A percentile compares a stretch with the other conserved stretches of the same genome.
Conservation (phyloP, 2,797 vertebrate species). For the Gymnothorax javanicus region DNA sequence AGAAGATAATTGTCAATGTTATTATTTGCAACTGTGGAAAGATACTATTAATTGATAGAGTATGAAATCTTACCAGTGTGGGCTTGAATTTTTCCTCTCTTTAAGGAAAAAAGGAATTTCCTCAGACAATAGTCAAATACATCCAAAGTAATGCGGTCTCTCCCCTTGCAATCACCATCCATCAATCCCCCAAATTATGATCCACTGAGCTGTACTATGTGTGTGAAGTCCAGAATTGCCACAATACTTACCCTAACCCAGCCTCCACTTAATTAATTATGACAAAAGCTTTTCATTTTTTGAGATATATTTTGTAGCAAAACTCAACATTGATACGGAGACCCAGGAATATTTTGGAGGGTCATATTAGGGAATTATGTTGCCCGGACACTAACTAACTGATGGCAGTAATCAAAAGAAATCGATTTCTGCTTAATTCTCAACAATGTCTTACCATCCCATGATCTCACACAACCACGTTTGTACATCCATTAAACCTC, state of each 20-base stretch:
- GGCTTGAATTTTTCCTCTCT: not conserved
- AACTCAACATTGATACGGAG: not conserved
- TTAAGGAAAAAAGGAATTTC: not conserved
- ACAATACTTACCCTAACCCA: not conserved
- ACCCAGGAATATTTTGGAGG: not conserved
- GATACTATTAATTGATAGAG: not conserved
- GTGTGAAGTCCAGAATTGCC: not conserved
- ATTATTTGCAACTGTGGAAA: not conserved
- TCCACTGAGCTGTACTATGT: not conserved
- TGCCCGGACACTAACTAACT: not conserved
- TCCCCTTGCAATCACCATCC: not conserved
- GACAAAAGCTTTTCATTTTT: not conserved
- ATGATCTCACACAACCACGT: too few species aligned
- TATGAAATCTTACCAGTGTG: not conserved
- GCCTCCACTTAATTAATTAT: not conserved
- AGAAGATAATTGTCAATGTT: not conserved
- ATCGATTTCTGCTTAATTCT: too few species aligned
- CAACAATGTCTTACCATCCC: too few species aligned
- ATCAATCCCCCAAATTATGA: not conserved
- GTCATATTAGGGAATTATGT: not conserved
- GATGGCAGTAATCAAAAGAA: too few species aligned
- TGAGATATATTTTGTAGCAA: not conserved
- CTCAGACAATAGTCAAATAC: not conserved
- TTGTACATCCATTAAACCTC: too few species aligned
- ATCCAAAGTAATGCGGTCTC: not conserved